Percentiles rank a stretch among this genome's conserved stretches.
Conservation (phyloP, 2,888 invertebrate species). For the Stenodema calcarata region DNA sequence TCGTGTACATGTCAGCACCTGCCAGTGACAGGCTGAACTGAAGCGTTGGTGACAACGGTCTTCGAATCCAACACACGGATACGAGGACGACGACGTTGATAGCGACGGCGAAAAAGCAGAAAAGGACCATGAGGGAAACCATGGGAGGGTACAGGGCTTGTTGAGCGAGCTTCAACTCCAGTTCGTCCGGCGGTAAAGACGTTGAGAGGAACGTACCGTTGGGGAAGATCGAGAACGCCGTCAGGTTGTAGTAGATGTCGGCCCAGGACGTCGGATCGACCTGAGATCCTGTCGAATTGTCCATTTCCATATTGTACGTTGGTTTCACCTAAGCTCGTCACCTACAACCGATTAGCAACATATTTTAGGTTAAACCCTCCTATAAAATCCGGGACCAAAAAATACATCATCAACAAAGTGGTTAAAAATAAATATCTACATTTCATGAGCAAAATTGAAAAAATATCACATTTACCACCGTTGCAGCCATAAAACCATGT, state of each 20-base stretch:
- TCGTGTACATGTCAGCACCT: slow-evolving; percentile 60
- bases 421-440: no score
- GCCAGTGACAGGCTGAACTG: slow-evolving; percentile 54
- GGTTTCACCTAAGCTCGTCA: neutral
- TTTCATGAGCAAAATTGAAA: no score
- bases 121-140: slow-evolving; percentile 61
- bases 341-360: neutral
- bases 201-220: neutral
- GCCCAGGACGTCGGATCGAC: neutral
- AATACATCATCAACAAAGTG: no score
- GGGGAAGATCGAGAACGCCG: neutral
- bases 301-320: neutral
- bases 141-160: slow-evolving; percentile 11
- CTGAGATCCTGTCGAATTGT: neutral
- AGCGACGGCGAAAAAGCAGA: slow-evolving; percentile 65
- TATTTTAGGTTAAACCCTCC: no score
- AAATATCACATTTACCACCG: no score
- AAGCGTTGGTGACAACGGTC: slow-evolving; percentile 66
- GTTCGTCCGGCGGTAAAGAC: neutral
- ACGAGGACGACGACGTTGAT: slow-evolving; percentile 67
- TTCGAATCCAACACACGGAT: slow-evolving; percentile 66
- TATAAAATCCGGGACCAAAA: no score
- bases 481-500: no score
- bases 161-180: neutral
- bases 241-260: neutral